Percentiles rank a stretch among this genome's conserved stretches.
phyloP scores from a whole-genome alignment of 2,113 vertebrate genomes.

The Aptenodytes patagonicus region DNA sequence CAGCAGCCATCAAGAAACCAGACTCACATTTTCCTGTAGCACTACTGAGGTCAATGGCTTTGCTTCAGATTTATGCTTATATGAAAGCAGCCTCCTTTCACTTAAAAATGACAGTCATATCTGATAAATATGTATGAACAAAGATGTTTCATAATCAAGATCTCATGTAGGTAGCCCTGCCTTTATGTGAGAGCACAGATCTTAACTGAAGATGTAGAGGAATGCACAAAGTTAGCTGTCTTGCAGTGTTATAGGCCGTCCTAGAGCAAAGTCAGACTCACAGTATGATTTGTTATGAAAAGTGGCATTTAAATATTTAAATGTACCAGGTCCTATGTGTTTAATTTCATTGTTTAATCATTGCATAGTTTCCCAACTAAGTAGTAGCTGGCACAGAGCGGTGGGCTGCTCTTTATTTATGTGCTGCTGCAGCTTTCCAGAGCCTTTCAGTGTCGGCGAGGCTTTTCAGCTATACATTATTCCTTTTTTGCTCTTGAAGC shows the following conservation, averaged over 20 bases:
- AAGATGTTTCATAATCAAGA: neutral
- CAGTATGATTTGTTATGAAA: conserved; percentile 76
- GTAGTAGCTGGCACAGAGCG: conserved; percentile 68
- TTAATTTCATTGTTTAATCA: conserved; percentile 82
- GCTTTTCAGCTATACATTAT: conserved; percentile 58
- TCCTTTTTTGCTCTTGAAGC: conserved; percentile 33
- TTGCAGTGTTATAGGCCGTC: neutral
- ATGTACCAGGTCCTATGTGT: conserved; percentile 75
- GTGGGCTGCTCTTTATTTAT: conserved; percentile 72
- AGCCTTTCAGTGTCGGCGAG: conserved; percentile 41
- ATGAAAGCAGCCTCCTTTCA: neutral
- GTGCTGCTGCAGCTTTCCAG: conserved; percentile 55
- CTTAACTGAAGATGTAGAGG: neutral
- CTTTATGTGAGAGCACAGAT: neutral
- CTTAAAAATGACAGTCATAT: neutral
- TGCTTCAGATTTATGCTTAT: neutral
- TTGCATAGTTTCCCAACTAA: conserved; percentile 80
- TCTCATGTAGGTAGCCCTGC: neutral
- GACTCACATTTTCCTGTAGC: neutral
- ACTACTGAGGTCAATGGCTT: neutral
- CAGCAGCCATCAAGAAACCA: neutral
- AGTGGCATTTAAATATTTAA: conserved; percentile 80
- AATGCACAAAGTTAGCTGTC: neutral
- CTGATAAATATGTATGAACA: neutral
- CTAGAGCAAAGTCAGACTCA: conserved; percentile 26